Base-by-base conservation (phyloP, 1,140 invertebrate species). In the Eubasilissa regina region DNA sequence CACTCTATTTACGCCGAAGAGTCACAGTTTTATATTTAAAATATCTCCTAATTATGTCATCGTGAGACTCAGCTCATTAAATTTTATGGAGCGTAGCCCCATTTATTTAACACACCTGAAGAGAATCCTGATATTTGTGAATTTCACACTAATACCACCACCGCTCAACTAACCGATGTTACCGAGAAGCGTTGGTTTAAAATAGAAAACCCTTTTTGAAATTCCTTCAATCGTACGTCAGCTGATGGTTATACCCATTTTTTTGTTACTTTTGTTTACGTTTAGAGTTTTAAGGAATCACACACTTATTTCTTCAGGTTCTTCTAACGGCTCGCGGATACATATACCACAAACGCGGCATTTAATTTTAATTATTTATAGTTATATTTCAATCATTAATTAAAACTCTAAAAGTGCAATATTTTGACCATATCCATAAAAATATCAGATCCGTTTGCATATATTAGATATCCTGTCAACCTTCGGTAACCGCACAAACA, bases 91-190 rank as follows among this genome's bases (percentile, higher is more conserved):
- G 44, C 11, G n/a, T 7, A 10, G 43, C 35, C 44, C 45, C 7
- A 68, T 68, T 68, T 68, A 68, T 3, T 68, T 68, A 4, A 48
- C 44, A 68, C 64, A 68, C 64, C 64, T 68, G 64, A 68, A 45
- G 21, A n/a, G 8, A 13, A 10, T 64, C 60, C 25, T 4, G 35
- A 64, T 64, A 64, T 64, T 64, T 64, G 25, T 64, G 60, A 64
- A 35, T n/a, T n/a, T 64, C 35, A 64, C 19, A n/a, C 60, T 35
- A 13, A 13, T 10, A 13, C 35, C 35, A 25, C 9, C 13, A 51
- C 55, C 17, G 55, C 21, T 58, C 8, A 7, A 58, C 8, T 56
- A 1, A 9, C 7, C 0, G 9, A 13, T 15, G 21, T 15, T 58
- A 25, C 60, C 10, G 19, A 25, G 60, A 64, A 25, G 11, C 43